Conservation (phyloP, 2,888 invertebrate species). For the Minunthozetes semirufus region DNA sequence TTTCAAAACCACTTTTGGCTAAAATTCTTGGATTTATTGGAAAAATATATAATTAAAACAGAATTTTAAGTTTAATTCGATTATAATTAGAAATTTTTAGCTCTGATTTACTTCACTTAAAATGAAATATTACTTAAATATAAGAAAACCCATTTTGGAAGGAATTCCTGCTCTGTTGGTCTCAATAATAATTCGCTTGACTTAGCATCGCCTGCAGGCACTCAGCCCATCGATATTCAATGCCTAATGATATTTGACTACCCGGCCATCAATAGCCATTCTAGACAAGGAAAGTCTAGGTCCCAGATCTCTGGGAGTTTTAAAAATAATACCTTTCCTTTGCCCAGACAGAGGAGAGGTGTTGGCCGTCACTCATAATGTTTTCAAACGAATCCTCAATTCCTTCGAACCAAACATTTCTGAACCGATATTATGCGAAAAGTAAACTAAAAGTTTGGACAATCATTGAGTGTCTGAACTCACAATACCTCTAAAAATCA, state of each 20-base stretch:
- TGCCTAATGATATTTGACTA: neutral
- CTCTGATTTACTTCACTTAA: neutral
- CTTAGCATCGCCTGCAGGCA: neutral
- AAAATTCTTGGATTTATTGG: no score
- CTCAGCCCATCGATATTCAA: neutral
- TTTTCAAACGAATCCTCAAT: neutral
- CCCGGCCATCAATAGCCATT: neutral
- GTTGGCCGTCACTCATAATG: constrained; percentile 3
- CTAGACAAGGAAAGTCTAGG: neutral
- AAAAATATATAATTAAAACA: no score
- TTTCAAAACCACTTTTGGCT: no score
- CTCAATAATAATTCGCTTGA: neutral
- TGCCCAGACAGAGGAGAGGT: neutral
- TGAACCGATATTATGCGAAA: no score
- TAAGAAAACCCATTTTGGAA: neutral
- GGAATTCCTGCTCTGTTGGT: neutral
- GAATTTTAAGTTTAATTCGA: no score
- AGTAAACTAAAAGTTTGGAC: no score
- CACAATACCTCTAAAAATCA: no score
- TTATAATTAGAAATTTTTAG: neutral
- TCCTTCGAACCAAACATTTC: neutral
- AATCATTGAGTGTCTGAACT: no score
- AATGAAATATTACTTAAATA: neutral
- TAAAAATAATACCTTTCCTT: neutral
- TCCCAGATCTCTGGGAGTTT: neutral